Evolutionary conservation across 2,888 invertebrate species (phyloP).

Genomic region (Synanthedon myopaeformis): DNA sequence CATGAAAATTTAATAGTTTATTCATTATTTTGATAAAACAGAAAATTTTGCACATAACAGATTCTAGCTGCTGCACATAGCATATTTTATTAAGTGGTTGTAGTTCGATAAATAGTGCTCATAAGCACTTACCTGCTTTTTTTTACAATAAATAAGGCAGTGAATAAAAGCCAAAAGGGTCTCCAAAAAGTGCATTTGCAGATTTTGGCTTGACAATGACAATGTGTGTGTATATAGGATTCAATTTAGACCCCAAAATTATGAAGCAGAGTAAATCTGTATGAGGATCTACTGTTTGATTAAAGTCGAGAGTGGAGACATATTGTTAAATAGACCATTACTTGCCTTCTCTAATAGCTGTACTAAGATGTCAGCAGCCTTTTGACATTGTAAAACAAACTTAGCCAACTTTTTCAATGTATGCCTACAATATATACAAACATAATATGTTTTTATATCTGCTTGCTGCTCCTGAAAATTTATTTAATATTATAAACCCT

Average conservation of each 20-base stretch:
- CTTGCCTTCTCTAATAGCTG: conserved; percentile 14
- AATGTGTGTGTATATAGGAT: background rate
- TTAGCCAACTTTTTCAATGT: conserved; percentile 22
- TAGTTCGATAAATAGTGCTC: too few species aligned
- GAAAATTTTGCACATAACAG: too few species aligned
- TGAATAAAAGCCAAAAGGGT: background rate
- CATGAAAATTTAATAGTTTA: too few species aligned
- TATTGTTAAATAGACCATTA: background rate
- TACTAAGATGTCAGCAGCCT: conserved; percentile 16
- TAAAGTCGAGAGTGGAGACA: background rate
- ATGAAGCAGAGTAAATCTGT: background rate
- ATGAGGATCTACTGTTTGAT: background rate
- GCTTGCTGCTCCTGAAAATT: conserved; percentile 16
- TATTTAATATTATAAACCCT: background rate
- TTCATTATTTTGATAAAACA: too few species aligned
- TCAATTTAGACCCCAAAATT: background rate
- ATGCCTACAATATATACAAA: conserved; percentile 31
- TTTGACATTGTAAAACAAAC: conserved; percentile 28
- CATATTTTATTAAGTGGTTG: too few species aligned
- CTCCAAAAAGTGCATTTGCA: background rate
- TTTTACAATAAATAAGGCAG: too few species aligned
- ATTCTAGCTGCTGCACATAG: too few species aligned
- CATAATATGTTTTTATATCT: conserved; percentile 10
- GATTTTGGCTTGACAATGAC: background rate
- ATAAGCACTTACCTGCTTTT: too few species aligned